Base-by-base conservation (phyloP, 2,113 vertebrate species). In the Percina caprodes region DNA sequence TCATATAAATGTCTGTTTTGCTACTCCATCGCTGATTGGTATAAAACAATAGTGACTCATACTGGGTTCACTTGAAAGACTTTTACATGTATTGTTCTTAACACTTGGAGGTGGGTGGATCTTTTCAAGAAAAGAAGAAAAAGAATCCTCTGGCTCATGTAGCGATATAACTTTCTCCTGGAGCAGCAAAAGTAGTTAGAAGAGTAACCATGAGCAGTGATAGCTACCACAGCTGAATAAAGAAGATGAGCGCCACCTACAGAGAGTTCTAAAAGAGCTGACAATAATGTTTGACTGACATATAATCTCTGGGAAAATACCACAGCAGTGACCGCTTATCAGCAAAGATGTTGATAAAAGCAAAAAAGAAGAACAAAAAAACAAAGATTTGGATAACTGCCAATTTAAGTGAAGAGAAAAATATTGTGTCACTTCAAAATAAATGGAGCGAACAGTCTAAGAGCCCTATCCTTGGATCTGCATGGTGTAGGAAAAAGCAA, bases 251-350 rank as follows among this genome's bases (percentile, higher is more conserved):
- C 18, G 16, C 54, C 48, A 86, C 80, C 69, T 62, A 60, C 14
- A 39, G 33, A 62, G 65, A 8, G 54, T 16, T 51, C n/a, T 48
- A 55, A 46, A 63, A 56, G 9, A 67, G 30, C 24, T 61, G 46
- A 39, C 62, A 15, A 24, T 46, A 58, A 13, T 71, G 52, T 61
- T 54, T 77, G 62, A 88, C 48, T 74, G 78, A 88, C 78, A 76
- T 58, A 54, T 39, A 13, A 67, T 80, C 72, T 60, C 16, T 82
- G 74, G 42, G 83, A 83, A 87, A 88, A 78, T n/a, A 79, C 71
- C 69, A 70, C 69, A 85, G 74, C 46, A 26, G 80, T 75, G 71
- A 74, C 46, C n/a, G 23, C 49, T 52, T 35, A 14, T 49, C 14
- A 71, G 56, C 52, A 52, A 74, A 65, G 26, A 88, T 55, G 30